Percentiles rank a stretch among this genome's conserved stretches.
These are phyloP conservation scores for Phallusia fumigata DNA, from an alignment of 23 tunicate species.

Conservation along the genomic window DNA sequence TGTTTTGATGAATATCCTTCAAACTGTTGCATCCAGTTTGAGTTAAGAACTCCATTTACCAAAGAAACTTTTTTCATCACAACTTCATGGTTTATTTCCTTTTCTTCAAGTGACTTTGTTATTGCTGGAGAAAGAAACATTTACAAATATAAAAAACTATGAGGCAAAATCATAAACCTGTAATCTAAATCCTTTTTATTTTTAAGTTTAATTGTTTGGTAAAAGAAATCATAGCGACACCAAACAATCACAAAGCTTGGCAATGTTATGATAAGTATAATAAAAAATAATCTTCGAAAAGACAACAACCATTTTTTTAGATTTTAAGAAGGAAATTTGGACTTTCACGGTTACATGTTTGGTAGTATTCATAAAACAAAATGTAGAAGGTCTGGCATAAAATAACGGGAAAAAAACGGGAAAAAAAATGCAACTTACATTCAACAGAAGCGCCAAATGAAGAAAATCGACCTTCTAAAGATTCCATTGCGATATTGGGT, in stretches of 20 bases:
- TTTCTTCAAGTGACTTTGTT: neutral
- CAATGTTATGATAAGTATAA: too few species aligned
- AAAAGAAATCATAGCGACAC: too few species aligned
- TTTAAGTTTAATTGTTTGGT: too few species aligned
- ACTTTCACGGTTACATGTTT: too few species aligned
- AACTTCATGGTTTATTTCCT: neutral
- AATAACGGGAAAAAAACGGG: neutral
- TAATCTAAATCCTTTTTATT: neutral
- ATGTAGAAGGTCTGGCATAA: too few species aligned
- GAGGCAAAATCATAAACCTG: neutral
- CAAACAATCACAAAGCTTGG: too few species aligned
- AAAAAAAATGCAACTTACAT: neutral
- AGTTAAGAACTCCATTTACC: neutral
- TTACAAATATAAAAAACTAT: neutral
- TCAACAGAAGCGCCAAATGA: conserved; percentile 5
- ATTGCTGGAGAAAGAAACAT: neutral
- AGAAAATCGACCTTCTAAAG: neutral
- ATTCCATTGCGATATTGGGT: neutral
- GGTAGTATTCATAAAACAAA: too few species aligned
- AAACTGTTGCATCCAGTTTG: neutral
- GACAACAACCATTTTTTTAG: too few species aligned
- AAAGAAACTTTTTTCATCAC: neutral
- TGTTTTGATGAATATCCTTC: neutral
- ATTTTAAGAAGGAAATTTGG: too few species aligned
- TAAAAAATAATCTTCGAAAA: too few species aligned